A percentile compares a stretch with the other conserved stretches of the same genome.
These are phyloP conservation scores for Kradibia gibbosae DNA, from an alignment of 1,140 invertebrate genomes.

Conservation along the genomic window DNA sequence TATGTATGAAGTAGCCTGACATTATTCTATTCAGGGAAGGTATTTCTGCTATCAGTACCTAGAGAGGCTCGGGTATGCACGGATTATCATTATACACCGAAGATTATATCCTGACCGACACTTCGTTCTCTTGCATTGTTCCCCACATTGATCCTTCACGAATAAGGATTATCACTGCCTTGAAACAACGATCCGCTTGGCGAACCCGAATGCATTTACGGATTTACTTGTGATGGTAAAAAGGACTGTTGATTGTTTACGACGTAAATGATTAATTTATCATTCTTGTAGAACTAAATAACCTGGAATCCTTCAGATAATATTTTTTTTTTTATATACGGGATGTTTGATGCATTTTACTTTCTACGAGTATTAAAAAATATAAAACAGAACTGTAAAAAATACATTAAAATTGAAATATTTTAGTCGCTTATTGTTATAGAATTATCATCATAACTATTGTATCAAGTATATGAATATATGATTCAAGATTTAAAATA, in stretches of 20 bases:
- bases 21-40: conserved; percentile 5
- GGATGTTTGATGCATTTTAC: too few relatives aligned
- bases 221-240: neutral
- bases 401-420: too few relatives aligned
- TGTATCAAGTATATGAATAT: too few relatives aligned
- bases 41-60: neutral
- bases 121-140: neutral
- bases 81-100: conserved; percentile 24
- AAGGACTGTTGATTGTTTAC: conserved; percentile 12
- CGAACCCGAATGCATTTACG: neutral
- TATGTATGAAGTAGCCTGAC: neutral
- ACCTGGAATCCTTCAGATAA: neutral
- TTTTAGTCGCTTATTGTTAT: too few relatives aligned
- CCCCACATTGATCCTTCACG: too few relatives aligned
- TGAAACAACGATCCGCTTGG: neutral
- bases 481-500: too few relatives aligned
- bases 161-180: neutral
- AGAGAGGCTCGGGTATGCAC: neutral
- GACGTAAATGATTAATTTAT: neutral
- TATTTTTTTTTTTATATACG: neutral
- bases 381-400: too few relatives aligned
- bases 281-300: too few relatives aligned
- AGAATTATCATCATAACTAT: too few relatives aligned
- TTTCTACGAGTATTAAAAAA: too few relatives aligned
- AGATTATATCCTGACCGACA: conserved; percentile 6